A percentile compares a stretch with the other conserved stretches of the same genome.
These are phyloP conservation scores for Ictidomys tridecemlineatus DNA, from an alignment of 2,113 vertebrate species.

Conservation along the genomic window DNA sequence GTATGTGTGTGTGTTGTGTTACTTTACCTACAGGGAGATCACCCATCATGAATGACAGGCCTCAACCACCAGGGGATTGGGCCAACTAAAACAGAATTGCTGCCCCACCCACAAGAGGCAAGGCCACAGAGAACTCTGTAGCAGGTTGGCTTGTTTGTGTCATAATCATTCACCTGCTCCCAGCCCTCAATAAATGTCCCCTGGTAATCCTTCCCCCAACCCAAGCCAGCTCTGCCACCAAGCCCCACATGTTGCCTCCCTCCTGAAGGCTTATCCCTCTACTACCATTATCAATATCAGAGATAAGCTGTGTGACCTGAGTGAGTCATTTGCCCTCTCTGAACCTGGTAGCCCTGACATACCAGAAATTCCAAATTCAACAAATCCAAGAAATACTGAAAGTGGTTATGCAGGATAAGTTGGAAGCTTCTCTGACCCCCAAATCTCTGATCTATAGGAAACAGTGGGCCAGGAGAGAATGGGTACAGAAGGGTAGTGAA, in stretches of 20 bases:
- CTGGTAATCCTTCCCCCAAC: not conserved
- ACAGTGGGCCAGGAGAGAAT: not conserved
- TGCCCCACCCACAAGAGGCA: not conserved
- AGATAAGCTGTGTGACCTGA: not conserved
- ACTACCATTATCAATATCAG: not conserved
- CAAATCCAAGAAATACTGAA: conserved; percentile 32
- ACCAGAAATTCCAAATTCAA: conserved; percentile 40
- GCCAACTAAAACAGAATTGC: not conserved
- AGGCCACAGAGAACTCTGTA: not conserved
- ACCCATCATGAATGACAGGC: not conserved
- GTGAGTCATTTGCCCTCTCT: conserved; percentile 26
- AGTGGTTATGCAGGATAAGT: not conserved
- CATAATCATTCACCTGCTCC: not conserved
- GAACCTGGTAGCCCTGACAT: conserved; percentile 29
- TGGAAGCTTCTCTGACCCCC: not conserved
- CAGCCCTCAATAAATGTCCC: not conserved
- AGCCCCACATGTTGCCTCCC: not conserved
- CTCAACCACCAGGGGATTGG: not conserved
- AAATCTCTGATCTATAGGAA: not conserved
- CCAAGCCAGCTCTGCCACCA: not conserved
- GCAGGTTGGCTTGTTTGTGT: not conserved
- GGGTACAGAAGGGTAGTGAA: too few species aligned
- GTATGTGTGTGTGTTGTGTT: not conserved
- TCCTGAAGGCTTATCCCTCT: not conserved
- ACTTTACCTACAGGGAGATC: not conserved